A percentile compares a stretch with the other conserved stretches of the same genome.
Conservation (phyloP, 2,113 vertebrate species). For the Orthonyx spaldingii region DNA sequence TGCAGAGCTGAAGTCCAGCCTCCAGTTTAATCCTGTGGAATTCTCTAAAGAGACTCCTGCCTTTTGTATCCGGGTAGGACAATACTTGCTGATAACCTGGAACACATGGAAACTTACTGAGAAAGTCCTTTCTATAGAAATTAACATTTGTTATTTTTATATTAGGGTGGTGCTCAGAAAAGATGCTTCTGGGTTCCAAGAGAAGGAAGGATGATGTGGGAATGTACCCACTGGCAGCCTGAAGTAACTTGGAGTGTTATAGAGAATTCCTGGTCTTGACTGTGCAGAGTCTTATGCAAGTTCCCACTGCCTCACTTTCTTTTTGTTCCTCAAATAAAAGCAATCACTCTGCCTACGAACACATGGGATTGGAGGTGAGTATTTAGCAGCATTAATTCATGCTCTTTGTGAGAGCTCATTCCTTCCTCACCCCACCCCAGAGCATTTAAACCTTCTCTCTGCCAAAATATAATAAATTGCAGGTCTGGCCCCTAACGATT, state of each 20-base stretch:
- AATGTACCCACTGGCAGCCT: not conserved
- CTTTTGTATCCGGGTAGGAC: too few species aligned
- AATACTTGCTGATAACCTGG: too few species aligned
- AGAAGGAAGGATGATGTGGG: not conserved
- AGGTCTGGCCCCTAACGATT: slow-evolving; percentile 29
- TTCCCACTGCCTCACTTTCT: not conserved
- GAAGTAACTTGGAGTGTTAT: not conserved
- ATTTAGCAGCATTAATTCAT: slow-evolving; percentile 1
- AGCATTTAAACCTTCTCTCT: not conserved
- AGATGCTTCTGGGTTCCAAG: not conserved
- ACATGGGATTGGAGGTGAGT: not conserved
- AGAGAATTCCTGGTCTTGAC: not conserved
- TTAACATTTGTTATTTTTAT: not conserved
- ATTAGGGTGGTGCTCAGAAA: not conserved
- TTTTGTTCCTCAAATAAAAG: not conserved
- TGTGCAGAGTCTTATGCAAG: not conserved
- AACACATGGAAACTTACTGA: not conserved
- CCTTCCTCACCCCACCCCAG: not conserved
- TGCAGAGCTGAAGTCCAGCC: too few species aligned
- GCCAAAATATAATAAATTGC: slow-evolving; percentile 53
- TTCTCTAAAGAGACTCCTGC: too few species aligned
- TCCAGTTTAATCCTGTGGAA: too few species aligned
- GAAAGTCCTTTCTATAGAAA: not conserved
- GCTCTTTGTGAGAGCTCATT: not conserved
- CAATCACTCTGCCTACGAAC: not conserved